A percentile compares a stretch with the other conserved stretches of the same genome.
phyloP scores from a whole-genome alignment of 2,113 vertebrate genomes.

The Trematomus loennbergii region DNA sequence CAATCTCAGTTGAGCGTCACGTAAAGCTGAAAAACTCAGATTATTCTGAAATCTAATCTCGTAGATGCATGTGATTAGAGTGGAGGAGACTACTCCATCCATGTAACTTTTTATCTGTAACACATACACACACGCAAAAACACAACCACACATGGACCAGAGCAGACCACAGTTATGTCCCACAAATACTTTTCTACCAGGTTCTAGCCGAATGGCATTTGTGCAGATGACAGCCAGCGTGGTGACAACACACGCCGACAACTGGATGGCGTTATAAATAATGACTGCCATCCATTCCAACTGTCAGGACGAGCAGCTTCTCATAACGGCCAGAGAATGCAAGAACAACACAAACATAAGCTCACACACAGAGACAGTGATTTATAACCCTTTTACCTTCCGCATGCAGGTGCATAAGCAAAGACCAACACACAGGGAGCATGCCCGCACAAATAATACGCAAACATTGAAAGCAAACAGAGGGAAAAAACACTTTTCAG shows the following conservation, averaged over 20 bases:
- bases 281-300: slow-evolving; percentile 65
- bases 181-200: slow-evolving; percentile 34
- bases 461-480: neutral
- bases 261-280: slow-evolving; percentile 70
- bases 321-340: slow-evolving; percentile 45
- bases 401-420: slow-evolving; percentile 38
- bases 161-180: slow-evolving; percentile 46
- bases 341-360: slow-evolving; percentile 61
- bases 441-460: neutral
- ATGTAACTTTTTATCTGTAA: slow-evolving; percentile 10
- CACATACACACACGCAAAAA: slow-evolving; percentile 28
- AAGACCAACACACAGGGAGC: slow-evolving; percentile 8
- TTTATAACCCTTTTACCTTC: slow-evolving; percentile 59
- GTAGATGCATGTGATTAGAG: slow-evolving; percentile 13
- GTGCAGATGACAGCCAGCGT: slow-evolving; percentile 48
- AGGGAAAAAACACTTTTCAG: neutral
- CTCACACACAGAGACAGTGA: slow-evolving; percentile 58
- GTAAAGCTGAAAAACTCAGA: slow-evolving; percentile 14
- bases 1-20: slow-evolving; percentile 15
- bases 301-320: slow-evolving; percentile 55
- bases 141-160: slow-evolving; percentile 15
- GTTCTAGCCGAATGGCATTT: slow-evolving; percentile 50
- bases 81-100: slow-evolving; percentile 13
- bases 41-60: slow-evolving; percentile 47
- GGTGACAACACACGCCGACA: slow-evolving; percentile 46